Conservation (phyloP, 1,140 invertebrate genomes). For the Oreohelix idahoensis region DNA sequence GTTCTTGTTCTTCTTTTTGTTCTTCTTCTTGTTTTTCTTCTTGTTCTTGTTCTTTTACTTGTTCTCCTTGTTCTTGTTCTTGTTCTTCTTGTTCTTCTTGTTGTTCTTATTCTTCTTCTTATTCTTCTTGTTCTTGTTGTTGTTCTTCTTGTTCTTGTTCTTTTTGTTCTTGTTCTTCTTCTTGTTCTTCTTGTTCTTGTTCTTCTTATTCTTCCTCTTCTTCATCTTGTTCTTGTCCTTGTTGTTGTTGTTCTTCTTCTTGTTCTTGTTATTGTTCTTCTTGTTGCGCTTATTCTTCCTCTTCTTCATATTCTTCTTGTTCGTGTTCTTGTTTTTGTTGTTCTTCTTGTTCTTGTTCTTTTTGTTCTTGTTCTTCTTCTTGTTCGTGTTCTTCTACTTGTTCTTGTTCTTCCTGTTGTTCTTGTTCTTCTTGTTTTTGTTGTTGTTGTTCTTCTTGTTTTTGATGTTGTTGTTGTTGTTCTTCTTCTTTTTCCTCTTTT, state of each 20-base stretch:
- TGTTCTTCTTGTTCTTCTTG: background rate
- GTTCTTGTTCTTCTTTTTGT: background rate
- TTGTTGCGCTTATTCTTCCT: background rate
- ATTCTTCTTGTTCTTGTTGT: background rate
- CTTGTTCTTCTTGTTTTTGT: background rate
- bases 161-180: background rate
- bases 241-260: background rate
- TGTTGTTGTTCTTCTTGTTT: background rate
- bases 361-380: background rate
- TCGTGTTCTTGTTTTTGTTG: background rate
- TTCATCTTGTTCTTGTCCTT: background rate
- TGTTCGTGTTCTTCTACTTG: background rate
- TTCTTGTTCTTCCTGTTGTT: background rate
- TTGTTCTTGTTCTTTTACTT: background rate
- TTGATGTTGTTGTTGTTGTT: background rate
- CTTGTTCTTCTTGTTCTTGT: background rate
- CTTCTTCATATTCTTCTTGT: background rate
- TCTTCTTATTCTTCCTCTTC: background rate
- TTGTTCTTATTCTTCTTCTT: background rate
- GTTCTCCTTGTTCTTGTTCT: background rate
- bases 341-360: conserved; percentile 1
- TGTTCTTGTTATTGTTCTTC: background rate
- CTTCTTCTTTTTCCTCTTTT: background rate
- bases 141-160: background rate
- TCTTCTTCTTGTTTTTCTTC: background rate